phyloP scores from a whole-genome alignment of 2,888 invertebrate genomes.

The Opisthograptis luteolata region DNA sequence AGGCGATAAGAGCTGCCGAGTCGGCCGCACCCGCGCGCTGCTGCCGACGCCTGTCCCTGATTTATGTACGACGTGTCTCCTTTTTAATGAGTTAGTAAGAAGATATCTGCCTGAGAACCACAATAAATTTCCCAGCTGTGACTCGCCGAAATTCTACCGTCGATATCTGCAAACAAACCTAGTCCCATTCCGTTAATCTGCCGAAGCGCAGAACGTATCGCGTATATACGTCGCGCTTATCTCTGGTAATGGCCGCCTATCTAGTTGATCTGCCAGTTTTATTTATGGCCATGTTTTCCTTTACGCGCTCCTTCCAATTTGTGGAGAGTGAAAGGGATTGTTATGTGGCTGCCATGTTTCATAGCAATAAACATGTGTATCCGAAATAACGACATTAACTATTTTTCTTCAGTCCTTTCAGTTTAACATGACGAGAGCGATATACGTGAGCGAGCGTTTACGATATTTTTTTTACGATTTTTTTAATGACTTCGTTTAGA shows the following conservation, averaged over 20 bases:
- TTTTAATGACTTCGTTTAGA: no score
- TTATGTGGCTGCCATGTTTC: slow-evolving; percentile 83
- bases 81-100: slow-evolving; percentile 84
- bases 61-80: slow-evolving; percentile 84
- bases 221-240: slow-evolving; percentile 81
- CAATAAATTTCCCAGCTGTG: slow-evolving; percentile 79
- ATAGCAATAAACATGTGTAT: slow-evolving; percentile 83
- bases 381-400: slow-evolving; percentile 80
- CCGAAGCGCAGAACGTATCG: slow-evolving; percentile 72
- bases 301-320: slow-evolving; percentile 83
- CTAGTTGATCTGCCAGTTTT: slow-evolving; percentile 83
- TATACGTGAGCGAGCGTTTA: no score
- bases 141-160: slow-evolving; percentile 77
- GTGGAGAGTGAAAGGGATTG: slow-evolving; percentile 84
- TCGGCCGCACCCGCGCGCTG: slow-evolving; percentile 50
- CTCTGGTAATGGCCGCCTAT: slow-evolving; percentile 82
- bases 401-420: slow-evolving; percentile 60
- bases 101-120: slow-evolving; percentile 78
- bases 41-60: slow-evolving; percentile 68
- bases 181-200: slow-evolving; percentile 74
- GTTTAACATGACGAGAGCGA: slow-evolving; percentile 26
- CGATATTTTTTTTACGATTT: not conserved
- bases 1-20: slow-evolving; percentile 71
- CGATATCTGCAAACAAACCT: slow-evolving; percentile 82
- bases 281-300: slow-evolving; percentile 84